phyloP scores from a whole-genome alignment of 2,797 vertebrate genomes.

The Anguilla pacifica region DNA sequence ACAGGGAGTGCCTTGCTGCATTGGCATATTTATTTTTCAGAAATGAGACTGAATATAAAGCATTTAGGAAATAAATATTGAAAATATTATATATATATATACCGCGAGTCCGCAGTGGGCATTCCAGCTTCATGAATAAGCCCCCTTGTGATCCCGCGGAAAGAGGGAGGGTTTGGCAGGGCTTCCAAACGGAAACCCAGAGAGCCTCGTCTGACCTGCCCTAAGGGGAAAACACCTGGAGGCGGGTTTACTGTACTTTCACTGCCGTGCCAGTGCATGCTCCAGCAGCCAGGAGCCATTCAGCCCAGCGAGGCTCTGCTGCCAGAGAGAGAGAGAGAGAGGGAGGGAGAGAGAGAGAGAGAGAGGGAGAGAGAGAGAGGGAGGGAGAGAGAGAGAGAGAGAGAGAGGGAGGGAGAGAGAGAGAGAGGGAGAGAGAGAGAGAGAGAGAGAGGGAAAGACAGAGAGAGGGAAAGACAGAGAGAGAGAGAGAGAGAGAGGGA shows the following conservation, averaged over 20 bases:
- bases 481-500: no score
- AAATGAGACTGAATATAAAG: not conserved
- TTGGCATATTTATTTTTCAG: not conserved
- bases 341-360: no score
- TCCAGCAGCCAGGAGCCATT: not conserved
- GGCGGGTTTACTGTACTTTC: constrained; percentile 39
- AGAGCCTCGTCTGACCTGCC: not conserved
- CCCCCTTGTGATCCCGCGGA: constrained; percentile 35
- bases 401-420: no score
- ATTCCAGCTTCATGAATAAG: not conserved
- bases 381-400: no score
- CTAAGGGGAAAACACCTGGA: constrained; percentile 42
- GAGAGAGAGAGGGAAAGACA: no score
- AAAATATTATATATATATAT: not conserved
- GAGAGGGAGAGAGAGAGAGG: no score
- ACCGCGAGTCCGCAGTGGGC: not conserved
- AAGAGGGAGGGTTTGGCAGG: constrained; percentile 38
- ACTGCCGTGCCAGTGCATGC: not conserved
- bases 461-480: no score
- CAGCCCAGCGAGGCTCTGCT: not conserved
- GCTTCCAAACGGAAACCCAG: constrained; percentile 32
- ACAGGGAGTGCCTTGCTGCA: not conserved
- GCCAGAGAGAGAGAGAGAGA: not conserved
- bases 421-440: no score
- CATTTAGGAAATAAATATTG: not conserved